Percentiles rank a stretch among this genome's conserved stretches.
Evolutionary conservation across 2,888 invertebrate genomes (phyloP).

Genomic region (Coronaproctus castanopsis): DNA sequence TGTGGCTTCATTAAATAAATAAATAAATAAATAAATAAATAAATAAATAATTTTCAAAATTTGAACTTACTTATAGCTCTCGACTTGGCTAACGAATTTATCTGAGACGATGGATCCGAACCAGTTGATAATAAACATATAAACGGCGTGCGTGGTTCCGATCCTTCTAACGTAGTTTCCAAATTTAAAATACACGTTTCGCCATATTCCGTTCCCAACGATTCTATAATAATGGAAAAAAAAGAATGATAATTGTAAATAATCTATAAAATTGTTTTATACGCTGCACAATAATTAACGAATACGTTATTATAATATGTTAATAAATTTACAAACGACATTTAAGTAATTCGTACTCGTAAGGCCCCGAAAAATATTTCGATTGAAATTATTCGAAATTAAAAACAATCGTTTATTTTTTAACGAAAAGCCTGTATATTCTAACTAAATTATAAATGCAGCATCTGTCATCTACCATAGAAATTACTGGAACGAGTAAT

Average conservation of each 20-base stretch:
- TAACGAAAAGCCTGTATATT: too few species aligned
- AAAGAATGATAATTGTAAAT: not conserved
- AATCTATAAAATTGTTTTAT: not conserved
- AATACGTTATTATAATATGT: not conserved
- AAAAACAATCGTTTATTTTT: too few species aligned
- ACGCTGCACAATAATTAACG: not conserved
- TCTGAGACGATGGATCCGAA: slow-evolving; percentile 90
- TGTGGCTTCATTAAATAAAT: too few species aligned
- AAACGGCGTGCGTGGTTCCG: slow-evolving; percentile 68
- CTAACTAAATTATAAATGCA: too few species aligned
- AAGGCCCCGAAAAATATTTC: too few species aligned
- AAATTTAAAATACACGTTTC: slow-evolving; percentile 82
- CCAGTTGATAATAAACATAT: slow-evolving; percentile 86
- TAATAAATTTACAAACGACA: slow-evolving; percentile 7
- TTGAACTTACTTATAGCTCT: slow-evolving; percentile 61
- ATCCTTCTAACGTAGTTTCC: slow-evolving; percentile 75
- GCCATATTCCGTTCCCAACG: slow-evolving; percentile 66
- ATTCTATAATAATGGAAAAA: slow-evolving; percentile 33
- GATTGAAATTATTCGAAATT: too few species aligned
- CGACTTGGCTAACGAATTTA: slow-evolving; percentile 62
- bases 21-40: too few species aligned
- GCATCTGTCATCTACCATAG: too few species aligned
- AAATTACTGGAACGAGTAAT: too few species aligned
- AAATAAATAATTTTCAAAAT: too few species aligned
- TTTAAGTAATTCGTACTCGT: too few species aligned